Evolutionary conservation across 2,113 vertebrate genomes (phyloP).

Genomic region (Scopus umbretta): DNA sequence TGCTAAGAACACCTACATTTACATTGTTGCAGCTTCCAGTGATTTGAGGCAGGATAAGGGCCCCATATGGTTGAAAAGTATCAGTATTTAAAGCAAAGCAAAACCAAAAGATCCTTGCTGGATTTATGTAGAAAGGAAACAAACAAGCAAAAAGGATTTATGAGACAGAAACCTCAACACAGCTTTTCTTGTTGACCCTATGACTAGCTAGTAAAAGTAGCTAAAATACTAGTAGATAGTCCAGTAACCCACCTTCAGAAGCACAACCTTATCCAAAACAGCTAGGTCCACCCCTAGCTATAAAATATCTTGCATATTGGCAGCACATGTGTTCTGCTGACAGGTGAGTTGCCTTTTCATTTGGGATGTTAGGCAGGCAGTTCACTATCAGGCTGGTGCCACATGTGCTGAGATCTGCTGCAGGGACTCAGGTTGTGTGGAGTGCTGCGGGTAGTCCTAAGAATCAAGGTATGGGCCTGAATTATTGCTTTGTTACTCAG

Average conservation of each 20-base stretch:
- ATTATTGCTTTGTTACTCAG: background rate
- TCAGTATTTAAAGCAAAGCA: background rate
- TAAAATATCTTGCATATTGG: background rate
- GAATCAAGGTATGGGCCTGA: background rate
- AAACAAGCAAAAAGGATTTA: background rate
- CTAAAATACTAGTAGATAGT: background rate
- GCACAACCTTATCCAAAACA: background rate
- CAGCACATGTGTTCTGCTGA: background rate
- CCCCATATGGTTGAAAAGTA: background rate
- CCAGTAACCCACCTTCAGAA: background rate
- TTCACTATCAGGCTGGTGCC: background rate
- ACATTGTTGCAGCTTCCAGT: background rate
- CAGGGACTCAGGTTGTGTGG: background rate
- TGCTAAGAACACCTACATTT: background rate
- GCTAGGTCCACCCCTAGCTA: background rate
- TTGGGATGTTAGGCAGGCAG: background rate
- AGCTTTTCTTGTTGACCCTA: background rate
- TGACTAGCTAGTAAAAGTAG: background rate
- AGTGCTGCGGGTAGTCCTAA: fast-evolving
- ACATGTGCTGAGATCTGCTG: background rate
- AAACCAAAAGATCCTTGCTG: background rate
- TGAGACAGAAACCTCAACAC: background rate
- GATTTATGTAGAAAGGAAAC: background rate
- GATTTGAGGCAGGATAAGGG: background rate
- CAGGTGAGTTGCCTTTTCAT: background rate